Base-by-base conservation (phyloP, 2,888 invertebrate species). In the Apodemia mormo region DNA sequence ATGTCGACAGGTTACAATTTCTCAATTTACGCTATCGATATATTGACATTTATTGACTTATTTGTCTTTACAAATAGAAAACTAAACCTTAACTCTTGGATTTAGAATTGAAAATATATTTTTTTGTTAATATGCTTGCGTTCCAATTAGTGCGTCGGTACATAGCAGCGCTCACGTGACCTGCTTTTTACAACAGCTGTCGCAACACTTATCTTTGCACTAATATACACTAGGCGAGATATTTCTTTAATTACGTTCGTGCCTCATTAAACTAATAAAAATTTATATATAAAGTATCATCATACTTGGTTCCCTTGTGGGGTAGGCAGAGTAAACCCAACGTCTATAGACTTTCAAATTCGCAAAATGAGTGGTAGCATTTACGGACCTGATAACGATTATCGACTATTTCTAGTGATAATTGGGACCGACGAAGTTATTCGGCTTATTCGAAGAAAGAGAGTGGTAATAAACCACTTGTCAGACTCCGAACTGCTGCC, bases 1-100 rank as follows among this genome's bases (percentile, higher is more conserved):
- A 74, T 75, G 73, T 70, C 72, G 69, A 71, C 73, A 71, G 70
- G 67, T 75, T 73, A 74, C 75, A 74, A 75, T 73, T 75, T 74
- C 73, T 75, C 76, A 77, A 76, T 77, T 76, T 76, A 75, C 75
- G 74, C 74, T 73, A 71, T 71, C 67, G 69, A 77, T 74, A 69
- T 68, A 56, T 72, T 71, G 74, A 67, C 5, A 70, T 68, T 52
- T 61, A 66, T 9, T 49, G 45, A 29, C 61, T 66, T 1, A 2
- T 52, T 29, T 65, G 61, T n/a, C 9, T 0, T 9, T 58, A 58
- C 22, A 12, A 8, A 64, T 56, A 10, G 65, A 29, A 76, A 70
- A 72, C 49, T 71, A 67, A 61, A 43, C 70, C 72, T 66, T 76
- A 76, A 49, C 0, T 0, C 33, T 14, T 40, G 4, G 56, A 1